Percentiles rank a stretch among this genome's conserved stretches.
These are phyloP conservation scores for Talpa occidentalis DNA, from an alignment of 2,113 vertebrate genomes.

Conservation along the genomic window DNA sequence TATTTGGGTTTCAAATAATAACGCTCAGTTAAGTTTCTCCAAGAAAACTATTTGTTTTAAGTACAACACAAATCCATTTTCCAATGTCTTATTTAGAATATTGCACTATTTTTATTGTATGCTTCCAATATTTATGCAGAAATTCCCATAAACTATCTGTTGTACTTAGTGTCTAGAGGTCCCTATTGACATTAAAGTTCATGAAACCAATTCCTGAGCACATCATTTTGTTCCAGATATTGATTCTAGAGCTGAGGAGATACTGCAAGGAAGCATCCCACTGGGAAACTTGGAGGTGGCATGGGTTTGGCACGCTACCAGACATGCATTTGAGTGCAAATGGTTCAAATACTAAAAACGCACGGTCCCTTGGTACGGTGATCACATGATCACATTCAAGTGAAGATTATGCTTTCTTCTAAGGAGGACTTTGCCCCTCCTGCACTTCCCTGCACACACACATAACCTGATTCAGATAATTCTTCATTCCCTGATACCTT, in stretches of 20 bases:
- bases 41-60: background rate
- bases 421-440: background rate
- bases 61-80: background rate
- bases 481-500: background rate
- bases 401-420: background rate
- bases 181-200: background rate
- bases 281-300: background rate
- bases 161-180: background rate
- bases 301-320: background rate
- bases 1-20: background rate
- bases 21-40: background rate
- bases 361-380: background rate
- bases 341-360: background rate
- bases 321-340: background rate
- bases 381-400: background rate
- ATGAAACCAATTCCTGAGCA: background rate
- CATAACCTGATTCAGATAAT: background rate
- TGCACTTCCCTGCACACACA: too few relatives aligned
- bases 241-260: background rate
- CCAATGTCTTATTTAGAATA: background rate
- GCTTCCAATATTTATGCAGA: background rate
- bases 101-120: background rate
- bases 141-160: background rate
- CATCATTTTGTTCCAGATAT: background rate
- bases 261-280: background rate